phyloP scores from a whole-genome alignment of 1,140 invertebrate species.

The Anastatus disparis region DNA sequence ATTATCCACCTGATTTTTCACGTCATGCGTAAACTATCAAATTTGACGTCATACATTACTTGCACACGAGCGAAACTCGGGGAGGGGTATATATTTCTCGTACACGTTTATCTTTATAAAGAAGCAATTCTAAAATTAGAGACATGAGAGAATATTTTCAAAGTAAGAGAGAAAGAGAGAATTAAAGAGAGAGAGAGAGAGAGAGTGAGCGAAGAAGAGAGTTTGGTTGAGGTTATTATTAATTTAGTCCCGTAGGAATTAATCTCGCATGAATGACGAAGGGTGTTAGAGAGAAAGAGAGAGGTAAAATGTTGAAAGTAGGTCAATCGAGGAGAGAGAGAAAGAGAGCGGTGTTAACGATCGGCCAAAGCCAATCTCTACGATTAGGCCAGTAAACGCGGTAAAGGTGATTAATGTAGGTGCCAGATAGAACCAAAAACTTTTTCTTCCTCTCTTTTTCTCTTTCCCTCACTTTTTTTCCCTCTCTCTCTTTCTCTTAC shows the following conservation, averaged over 20 bases:
- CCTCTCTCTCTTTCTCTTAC: no score
- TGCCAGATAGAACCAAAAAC: no score
- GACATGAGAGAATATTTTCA: not conserved
- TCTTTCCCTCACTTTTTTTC: no score
- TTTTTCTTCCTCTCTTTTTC: no score
- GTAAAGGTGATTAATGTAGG: constrained; percentile 29
- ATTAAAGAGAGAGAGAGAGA: no score
- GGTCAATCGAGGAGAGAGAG: constrained; percentile 38
- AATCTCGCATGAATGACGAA: constrained; percentile 35
- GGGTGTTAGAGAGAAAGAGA: not conserved
- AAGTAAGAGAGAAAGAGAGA: no score
- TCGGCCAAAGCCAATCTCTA: constrained; percentile 33
- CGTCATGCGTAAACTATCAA: not conserved
- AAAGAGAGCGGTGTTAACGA: constrained; percentile 33
- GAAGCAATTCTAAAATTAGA: constrained; percentile 30
- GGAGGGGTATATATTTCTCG: no score
- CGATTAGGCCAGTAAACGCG: constrained; percentile 34
- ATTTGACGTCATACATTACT: constrained; percentile 4
- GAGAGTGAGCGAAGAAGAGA: no score
- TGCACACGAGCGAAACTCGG: not conserved
- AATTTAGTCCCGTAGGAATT: constrained; percentile 34
- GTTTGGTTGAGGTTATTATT: no score
- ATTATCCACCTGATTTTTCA: not conserved
- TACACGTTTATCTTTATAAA: constrained; percentile 16
- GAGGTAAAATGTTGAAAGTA: constrained; percentile 21